phyloP scores from a whole-genome alignment of 1,140 invertebrate genomes.

The Drosophila truncata region DNA sequence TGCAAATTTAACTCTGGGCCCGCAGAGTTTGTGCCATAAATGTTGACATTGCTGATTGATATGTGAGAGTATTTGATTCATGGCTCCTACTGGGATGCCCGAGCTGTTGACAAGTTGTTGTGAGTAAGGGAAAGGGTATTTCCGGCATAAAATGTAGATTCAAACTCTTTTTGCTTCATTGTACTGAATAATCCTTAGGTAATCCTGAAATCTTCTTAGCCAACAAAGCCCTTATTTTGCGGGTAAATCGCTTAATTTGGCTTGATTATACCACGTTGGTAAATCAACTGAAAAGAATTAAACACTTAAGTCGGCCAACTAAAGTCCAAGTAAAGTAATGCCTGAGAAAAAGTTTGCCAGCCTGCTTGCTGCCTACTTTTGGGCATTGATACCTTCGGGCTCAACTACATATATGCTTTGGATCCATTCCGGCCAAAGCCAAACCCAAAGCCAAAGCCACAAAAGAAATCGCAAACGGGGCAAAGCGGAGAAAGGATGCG shows the following conservation, averaged over 20 bases:
- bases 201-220: background rate
- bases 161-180: background rate
- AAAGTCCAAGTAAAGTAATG: slow-evolving; percentile 16
- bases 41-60: slow-evolving; percentile 35
- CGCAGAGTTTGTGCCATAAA: slow-evolving; percentile 26
- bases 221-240: slow-evolving; percentile 35
- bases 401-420: slow-evolving; percentile 9
- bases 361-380: slow-evolving; percentile 49
- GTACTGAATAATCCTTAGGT: background rate
- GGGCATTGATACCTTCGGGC: slow-evolving; percentile 53
- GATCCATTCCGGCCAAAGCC: slow-evolving; percentile 60
- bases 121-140: background rate
- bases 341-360: slow-evolving; percentile 44
- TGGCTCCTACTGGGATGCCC: background rate
- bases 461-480: slow-evolving; percentile 55
- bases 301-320: slow-evolving; percentile 61
- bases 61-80: slow-evolving; percentile 37
- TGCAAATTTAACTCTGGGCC: slow-evolving; percentile 46
- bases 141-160: background rate
- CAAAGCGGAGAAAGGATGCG: slow-evolving; percentile 31
- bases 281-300: slow-evolving; percentile 66
- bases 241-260: slow-evolving; percentile 66
- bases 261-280: slow-evolving; percentile 56
- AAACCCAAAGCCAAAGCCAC: slow-evolving; percentile 77
- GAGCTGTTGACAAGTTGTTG: slow-evolving; percentile 5